Evolutionary conservation across 2,888 invertebrate genomes (phyloP), one percentile per base, ranked within the genome.

Genomic region (Meliscaeva auricollis): DNA sequence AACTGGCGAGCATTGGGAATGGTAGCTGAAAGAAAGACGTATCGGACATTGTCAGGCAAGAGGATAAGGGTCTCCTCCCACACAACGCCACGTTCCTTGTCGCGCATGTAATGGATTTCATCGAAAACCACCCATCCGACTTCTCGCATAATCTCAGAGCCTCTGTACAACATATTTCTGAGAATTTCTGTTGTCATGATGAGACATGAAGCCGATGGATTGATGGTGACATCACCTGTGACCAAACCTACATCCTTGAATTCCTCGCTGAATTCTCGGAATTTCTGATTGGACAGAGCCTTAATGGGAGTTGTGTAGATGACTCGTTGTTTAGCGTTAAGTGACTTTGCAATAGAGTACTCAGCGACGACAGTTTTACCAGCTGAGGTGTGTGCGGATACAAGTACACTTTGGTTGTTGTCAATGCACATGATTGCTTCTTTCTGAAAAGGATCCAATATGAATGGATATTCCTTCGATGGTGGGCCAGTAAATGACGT

Each of bases 121-220:
- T 99, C 99, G 93, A 99, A 99, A 70, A 99, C 94, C 1, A 99
- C 99, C 99, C 99, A 99, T 64, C 99, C 99, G 0, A 99, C 99
- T 94, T 99, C 99, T 80, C 99, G 94, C 97, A 99, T 99, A 22
- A 99, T 96, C 94, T 99, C 99, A 46, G 98, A 98, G 62, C 99
- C 99, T 90, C 99, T 94, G 91, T 99, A 99, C 76, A 99, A 93
- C 99, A 99, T 99, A 90, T 98, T 98, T 87, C 99, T 94, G 85
- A 99, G 93, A 94, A 99, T 99, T 94, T 99, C 99, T n/a, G 99
- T 99, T 0, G 99, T 99, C 99, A 99, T 99, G 88, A 99, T 98
- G 44, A 99, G 94, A 92, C 99, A 98, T 72, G 98, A 98, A 13
- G 99, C 99, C 41, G 96, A 96, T 4, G 99, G 99, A 93, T 99